These are phyloP conservation scores for Climacteris rufus DNA, from an alignment of 2,113 vertebrate genomes.

Conservation along the genomic window DNA sequence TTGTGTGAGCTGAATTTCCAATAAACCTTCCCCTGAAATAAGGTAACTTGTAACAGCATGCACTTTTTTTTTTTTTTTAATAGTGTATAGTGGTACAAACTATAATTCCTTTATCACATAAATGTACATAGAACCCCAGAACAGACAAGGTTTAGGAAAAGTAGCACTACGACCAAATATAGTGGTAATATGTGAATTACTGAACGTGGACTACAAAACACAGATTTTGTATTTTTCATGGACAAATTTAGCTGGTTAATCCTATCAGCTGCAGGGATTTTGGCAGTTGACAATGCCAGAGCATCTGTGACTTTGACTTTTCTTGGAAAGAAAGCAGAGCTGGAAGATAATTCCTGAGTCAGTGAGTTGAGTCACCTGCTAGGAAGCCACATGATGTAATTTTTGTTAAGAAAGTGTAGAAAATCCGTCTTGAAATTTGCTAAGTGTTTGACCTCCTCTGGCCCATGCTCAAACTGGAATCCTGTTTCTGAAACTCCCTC, in stretches of 20 bases:
- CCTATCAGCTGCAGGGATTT: neutral
- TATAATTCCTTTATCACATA: neutral
- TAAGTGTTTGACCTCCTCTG: neutral
- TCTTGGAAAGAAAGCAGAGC: slow-evolving; percentile 38
- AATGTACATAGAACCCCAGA: neutral
- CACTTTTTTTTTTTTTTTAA: neutral
- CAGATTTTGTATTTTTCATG: neutral
- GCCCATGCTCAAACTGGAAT: neutral
- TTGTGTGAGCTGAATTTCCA: neutral
- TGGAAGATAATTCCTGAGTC: neutral
- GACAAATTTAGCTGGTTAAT: slow-evolving; percentile 38
- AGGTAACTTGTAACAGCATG: neutral
- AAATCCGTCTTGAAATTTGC: neutral
- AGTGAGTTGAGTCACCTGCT: neutral
- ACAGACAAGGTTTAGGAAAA: neutral
- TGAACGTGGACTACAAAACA: neutral
- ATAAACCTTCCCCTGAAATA: neutral
- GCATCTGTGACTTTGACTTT: slow-evolving; percentile 32
- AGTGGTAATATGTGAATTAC: neutral
- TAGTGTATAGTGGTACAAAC: neutral
- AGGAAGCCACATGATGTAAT: neutral
- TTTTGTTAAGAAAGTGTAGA: neutral
- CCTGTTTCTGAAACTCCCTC: neutral
- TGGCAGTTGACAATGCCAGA: neutral
- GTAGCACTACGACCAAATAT: neutral